A percentile compares a stretch with the other conserved stretches of the same genome.
These are phyloP conservation scores for Myioborus miniatus DNA, from an alignment of 2,797 vertebrate genomes.

Conservation along the genomic window DNA sequence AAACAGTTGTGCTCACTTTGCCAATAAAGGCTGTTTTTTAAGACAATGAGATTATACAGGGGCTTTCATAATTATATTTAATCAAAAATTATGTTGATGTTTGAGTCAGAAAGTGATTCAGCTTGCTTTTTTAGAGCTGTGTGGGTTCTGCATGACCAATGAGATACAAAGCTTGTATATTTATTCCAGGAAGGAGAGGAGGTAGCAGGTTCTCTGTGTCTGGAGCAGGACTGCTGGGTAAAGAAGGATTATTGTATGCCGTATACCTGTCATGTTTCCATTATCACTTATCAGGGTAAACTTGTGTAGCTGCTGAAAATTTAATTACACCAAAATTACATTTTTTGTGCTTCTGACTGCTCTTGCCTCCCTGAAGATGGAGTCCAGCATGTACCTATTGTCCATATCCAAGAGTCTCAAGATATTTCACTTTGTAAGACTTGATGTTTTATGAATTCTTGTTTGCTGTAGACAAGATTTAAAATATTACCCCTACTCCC, in stretches of 20 bases:
- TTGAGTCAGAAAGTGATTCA: constrained; percentile 51
- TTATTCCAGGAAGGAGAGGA: background rate
- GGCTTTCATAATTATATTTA: constrained; percentile 40
- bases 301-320: background rate
- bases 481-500: background rate
- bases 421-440: background rate
- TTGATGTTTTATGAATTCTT: background rate
- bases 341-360: background rate
- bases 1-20: background rate
- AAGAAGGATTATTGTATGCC: background rate
- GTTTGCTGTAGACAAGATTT: background rate
- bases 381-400: background rate
- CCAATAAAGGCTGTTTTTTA: background rate
- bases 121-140: background rate
- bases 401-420: background rate
- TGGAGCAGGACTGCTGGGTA: background rate
- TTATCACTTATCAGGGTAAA: background rate
- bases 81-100: constrained; percentile 3
- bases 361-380: background rate
- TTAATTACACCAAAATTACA: background rate
- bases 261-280: background rate
- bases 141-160: background rate
- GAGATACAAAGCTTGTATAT: background rate
- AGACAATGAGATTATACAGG: constrained; percentile 9
- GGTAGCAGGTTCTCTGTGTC: background rate